phyloP scores from a whole-genome alignment of 1,140 invertebrate genomes.

The Apocrypta bakeri region DNA sequence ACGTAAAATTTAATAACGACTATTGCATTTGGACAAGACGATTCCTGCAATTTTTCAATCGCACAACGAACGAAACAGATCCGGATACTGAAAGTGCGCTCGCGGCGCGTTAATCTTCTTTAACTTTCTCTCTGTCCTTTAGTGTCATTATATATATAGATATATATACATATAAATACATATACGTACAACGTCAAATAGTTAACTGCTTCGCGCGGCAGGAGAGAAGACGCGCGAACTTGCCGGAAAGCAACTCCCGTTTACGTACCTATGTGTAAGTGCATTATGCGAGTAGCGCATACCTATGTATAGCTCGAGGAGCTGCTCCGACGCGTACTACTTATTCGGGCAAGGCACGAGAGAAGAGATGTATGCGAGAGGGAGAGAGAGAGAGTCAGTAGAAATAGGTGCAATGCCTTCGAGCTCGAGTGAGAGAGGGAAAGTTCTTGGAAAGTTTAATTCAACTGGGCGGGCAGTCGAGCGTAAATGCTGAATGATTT shows the following conservation, averaged over 20 bases:
- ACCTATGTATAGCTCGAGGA: slow-evolving; percentile 52
- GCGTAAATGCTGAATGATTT: slow-evolving; percentile 67
- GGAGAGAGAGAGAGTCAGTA: slow-evolving; percentile 43
- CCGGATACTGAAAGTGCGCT: neutral
- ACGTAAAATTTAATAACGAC: neutral
- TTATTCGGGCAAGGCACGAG: slow-evolving; percentile 40
- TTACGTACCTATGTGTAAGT: neutral
- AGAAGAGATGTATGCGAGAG: slow-evolving; percentile 48
- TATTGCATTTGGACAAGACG: too few relatives aligned
- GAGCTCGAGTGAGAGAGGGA: slow-evolving; percentile 50
- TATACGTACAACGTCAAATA: slow-evolving; percentile 61
- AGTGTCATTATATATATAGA: neutral
- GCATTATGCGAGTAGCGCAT: too few relatives aligned
- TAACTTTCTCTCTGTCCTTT: neutral
- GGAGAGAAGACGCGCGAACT: slow-evolving; percentile 45
- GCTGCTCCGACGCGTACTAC: slow-evolving; percentile 54
- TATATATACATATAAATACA: slow-evolving; percentile 49
- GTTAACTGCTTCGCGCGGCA: slow-evolving; percentile 58
- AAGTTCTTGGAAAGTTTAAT: slow-evolving; percentile 69
- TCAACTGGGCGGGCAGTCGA: slow-evolving; percentile 63
- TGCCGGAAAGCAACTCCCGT: slow-evolving; percentile 6
- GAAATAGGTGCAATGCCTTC: slow-evolving; percentile 57
- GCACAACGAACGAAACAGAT: neutral
- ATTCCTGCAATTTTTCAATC: neutral
- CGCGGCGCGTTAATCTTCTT: slow-evolving; percentile 54